Conservation (phyloP, 1,140 invertebrate genomes). For the Diprion similis region DNA sequence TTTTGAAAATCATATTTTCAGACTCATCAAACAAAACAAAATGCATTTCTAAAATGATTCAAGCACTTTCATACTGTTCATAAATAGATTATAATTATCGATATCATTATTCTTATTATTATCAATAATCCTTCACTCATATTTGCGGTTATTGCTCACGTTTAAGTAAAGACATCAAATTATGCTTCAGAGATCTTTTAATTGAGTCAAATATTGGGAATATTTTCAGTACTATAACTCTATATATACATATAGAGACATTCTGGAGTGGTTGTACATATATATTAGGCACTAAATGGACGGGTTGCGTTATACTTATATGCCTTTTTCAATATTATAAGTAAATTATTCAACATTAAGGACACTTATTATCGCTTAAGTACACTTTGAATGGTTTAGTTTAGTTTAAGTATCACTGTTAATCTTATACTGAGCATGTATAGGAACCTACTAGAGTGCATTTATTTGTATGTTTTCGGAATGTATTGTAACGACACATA, state of each 20-base stretch:
- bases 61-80: not conserved
- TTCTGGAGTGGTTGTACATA: not conserved
- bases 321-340: conserved; percentile 36
- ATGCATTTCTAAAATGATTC: not conserved
- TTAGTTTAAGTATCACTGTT: conserved; percentile 3
- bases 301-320: conserved; percentile 43
- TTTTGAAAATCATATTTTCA: not conserved
- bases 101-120: not conserved
- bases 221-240: not conserved
- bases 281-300: conserved; percentile 53
- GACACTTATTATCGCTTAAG: conserved; percentile 47
- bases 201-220: conserved; percentile 3
- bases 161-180: conserved; percentile 4
- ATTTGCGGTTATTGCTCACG: conserved; percentile 1
- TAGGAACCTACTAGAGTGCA: not conserved
- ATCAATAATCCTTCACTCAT: not conserved
- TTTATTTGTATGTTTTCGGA: not conserved
- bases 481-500: not conserved
- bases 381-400: conserved; percentile 44
- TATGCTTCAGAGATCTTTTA: conserved; percentile 7
- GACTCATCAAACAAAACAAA: not conserved
- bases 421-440: not conserved
- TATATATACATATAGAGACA: not conserved
- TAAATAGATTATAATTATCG: not conserved
- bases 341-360: conserved; percentile 32